Evolutionary conservation across 1,140 invertebrate genomes (phyloP).

Genomic region (Brachystomella parvula): DNA sequence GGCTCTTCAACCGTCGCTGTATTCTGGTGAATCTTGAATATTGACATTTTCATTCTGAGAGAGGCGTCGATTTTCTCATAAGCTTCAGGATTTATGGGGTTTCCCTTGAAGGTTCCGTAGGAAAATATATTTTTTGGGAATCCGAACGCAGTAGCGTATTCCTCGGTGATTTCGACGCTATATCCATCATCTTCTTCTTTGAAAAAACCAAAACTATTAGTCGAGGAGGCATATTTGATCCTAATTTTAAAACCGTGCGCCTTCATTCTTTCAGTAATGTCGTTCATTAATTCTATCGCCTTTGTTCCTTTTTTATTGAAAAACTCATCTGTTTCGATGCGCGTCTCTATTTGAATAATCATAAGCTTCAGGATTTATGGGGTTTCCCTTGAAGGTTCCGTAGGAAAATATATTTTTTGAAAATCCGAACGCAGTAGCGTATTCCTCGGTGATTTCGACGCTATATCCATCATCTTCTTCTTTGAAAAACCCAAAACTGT

Average conservation of each 20-base stretch:
- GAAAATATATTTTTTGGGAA: not conserved
- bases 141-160: not conserved
- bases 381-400: not conserved
- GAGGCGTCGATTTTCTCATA: not conserved
- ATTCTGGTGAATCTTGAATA: not conserved
- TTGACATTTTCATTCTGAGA: not conserved
- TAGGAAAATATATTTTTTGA: not conserved
- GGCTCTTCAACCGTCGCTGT: not conserved
- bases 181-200: not conserved
- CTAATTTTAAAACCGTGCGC: not conserved
- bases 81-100: not conserved
- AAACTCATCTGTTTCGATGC: not conserved
- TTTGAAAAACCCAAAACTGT: not conserved
- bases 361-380: not conserved
- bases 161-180: not conserved
- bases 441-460: not conserved
- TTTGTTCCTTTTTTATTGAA: not conserved
- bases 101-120: not conserved
- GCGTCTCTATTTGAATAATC: not conserved
- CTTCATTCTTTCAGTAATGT: not conserved
- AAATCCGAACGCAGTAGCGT: not conserved
- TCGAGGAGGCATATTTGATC: not conserved
- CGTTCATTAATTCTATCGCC: not conserved
- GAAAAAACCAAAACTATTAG: not conserved
- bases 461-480: not conserved